Evolutionary conservation across 2,797 vertebrate species (phyloP).

Genomic region (Dallia pectoralis): DNA sequence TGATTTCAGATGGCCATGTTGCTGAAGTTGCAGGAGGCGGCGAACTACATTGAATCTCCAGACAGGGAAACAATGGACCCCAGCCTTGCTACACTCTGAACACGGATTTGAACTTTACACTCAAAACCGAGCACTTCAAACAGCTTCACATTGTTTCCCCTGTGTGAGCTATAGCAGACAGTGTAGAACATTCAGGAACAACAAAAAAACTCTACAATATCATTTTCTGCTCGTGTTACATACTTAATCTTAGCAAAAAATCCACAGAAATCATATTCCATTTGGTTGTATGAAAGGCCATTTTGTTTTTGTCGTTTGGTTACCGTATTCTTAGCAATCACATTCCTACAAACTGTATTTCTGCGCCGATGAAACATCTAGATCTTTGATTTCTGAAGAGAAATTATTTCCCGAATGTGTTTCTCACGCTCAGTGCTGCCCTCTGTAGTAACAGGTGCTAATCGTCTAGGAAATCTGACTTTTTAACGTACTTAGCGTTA

Average conservation of each 20-base stretch:
- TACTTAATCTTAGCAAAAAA: conserved; percentile 41
- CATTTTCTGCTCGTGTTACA: conserved; percentile 38
- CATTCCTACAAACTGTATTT: background rate
- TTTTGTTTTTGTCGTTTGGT: background rate
- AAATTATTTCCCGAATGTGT: conserved; percentile 37
- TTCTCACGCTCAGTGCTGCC: conserved; percentile 54
- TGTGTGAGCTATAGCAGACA: conserved; percentile 30
- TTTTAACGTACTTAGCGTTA: conserved; percentile 21
- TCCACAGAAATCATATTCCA: background rate
- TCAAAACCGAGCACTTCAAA: conserved; percentile 40
- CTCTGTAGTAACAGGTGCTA: conserved; percentile 71
- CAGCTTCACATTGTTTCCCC: conserved; percentile 24
- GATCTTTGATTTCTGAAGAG: conserved; percentile 32
- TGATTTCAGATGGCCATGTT: conserved; percentile 95
- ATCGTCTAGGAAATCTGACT: conserved; percentile 4
- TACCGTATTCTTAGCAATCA: conserved; percentile 17
- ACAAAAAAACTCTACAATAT: conserved; percentile 37
- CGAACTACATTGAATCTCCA: conserved; percentile 97
- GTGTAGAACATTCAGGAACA: conserved; percentile 50
- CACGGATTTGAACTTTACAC: conserved; percentile 35
- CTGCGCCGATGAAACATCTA: conserved; percentile 11
- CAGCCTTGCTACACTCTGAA: conserved; percentile 77
- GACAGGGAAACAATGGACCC: conserved; percentile 89
- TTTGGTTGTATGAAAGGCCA: background rate
- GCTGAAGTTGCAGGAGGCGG: conserved; percentile 97